A percentile compares a stretch with the other conserved stretches of the same genome.
Evolutionary conservation across 2,888 invertebrate genomes (phyloP).

Genomic region (Xanthia togata): DNA sequence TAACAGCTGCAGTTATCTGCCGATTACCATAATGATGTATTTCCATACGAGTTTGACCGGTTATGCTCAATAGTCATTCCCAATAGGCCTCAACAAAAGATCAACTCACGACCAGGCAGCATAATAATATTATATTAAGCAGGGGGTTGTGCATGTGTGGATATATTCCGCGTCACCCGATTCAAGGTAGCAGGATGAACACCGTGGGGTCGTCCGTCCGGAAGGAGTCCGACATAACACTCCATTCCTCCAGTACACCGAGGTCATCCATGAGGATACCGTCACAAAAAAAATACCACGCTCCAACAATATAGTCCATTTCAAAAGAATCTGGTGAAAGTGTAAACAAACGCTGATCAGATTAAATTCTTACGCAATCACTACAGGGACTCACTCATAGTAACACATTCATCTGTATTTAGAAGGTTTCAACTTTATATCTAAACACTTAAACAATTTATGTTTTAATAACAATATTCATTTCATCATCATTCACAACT

Average conservation of each 20-base stretch:
- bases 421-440: neutral
- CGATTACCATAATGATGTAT: slow-evolving; percentile 18
- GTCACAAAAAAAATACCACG: too few relatives aligned
- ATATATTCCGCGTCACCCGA: neutral
- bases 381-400: neutral
- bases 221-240: neutral
- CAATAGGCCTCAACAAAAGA: slow-evolving; percentile 1
- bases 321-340: too few relatives aligned
- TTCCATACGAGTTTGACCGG: slow-evolving; percentile 11
- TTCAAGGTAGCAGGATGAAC: neutral
- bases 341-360: too few relatives aligned
- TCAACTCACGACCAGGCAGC: neutral
- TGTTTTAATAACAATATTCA: neutral
- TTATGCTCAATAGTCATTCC: neutral
- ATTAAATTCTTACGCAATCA: neutral
- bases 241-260: neutral
- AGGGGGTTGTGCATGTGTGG: neutral
- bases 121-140: neutral
- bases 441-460: neutral
- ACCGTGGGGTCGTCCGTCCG: neutral
- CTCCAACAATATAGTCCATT: too few relatives aligned
- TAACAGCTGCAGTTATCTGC: neutral
- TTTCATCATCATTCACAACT: too few relatives aligned
- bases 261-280: too few relatives aligned
- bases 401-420: too few relatives aligned